Percentiles rank a stretch among this genome's conserved stretches.
phyloP scores from a whole-genome alignment of 2,113 vertebrate species.

The Brachirus orientalis region DNA sequence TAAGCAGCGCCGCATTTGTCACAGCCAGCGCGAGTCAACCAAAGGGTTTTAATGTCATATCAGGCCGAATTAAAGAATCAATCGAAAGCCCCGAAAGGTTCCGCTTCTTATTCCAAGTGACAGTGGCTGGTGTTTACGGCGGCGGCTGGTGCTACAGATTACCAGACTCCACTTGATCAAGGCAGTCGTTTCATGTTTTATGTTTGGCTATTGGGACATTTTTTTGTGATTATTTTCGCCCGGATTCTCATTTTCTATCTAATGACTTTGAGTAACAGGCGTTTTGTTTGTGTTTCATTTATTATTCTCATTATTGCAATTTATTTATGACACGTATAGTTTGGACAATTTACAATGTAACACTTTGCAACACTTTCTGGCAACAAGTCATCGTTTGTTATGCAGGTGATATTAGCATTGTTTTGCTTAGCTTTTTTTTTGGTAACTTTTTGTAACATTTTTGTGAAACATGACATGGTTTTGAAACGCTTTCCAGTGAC shows the following conservation, averaged over 20 bases:
- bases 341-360: too few relatives aligned
- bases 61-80: slow-evolving; percentile 75
- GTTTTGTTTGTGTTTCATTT: slow-evolving; percentile 51
- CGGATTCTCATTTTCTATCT: slow-evolving; percentile 68
- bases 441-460: too few relatives aligned
- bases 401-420: too few relatives aligned
- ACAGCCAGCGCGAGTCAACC: slow-evolving; percentile 77
- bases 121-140: slow-evolving; percentile 49
- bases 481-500: too few relatives aligned
- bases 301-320: too few relatives aligned
- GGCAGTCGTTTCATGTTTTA: slow-evolving; percentile 65
- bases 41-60: slow-evolving; percentile 80
- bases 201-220: slow-evolving; percentile 62
- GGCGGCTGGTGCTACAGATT: slow-evolving; percentile 57
- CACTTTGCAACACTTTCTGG: too few relatives aligned
- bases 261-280: slow-evolving; percentile 64
- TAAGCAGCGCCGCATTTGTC: slow-evolving; percentile 76
- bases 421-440: too few relatives aligned
- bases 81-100: slow-evolving; percentile 70
- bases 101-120: slow-evolving; percentile 70
- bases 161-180: slow-evolving; percentile 54
- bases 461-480: too few relatives aligned
- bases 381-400: too few relatives aligned
- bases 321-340: too few relatives aligned
- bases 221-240: slow-evolving; percentile 67